These are phyloP conservation scores for Corythoichthys intestinalis DNA, from an alignment of 2,113 vertebrate species.

Conservation along the genomic window DNA sequence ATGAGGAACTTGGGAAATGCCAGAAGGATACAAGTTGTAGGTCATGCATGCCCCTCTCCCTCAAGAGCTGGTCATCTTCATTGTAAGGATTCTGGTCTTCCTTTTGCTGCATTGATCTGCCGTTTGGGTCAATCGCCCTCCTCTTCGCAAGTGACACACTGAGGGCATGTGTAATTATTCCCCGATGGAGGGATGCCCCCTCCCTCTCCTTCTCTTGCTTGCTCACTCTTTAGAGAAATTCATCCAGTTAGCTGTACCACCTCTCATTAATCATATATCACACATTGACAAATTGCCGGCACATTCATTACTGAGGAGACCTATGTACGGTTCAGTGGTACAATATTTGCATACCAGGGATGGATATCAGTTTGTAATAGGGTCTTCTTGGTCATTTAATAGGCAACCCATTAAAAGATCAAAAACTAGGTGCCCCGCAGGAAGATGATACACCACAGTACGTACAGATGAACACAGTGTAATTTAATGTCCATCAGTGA, in stretches of 20 bases:
- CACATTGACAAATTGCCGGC: conserved; percentile 34
- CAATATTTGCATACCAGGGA: conserved; percentile 27
- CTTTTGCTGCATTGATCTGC: background rate
- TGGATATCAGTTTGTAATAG: conserved; percentile 6
- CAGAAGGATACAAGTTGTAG: conserved; percentile 14
- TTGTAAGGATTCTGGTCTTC: conserved; percentile 17
- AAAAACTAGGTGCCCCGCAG: conserved; percentile 11
- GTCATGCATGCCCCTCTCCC: conserved; percentile 12
- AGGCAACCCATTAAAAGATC: conserved; percentile 16
- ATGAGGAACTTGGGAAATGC: conserved; percentile 44
- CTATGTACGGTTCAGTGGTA: background rate
- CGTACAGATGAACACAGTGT: background rate
- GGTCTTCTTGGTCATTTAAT: conserved; percentile 26
- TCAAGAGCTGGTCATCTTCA: conserved; percentile 24
- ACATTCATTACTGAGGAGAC: conserved; percentile 37
- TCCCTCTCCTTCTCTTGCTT: conserved; percentile 7
- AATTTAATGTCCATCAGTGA: conserved; percentile 35
- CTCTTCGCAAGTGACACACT: conserved; percentile 5
- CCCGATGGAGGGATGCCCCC: conserved; percentile 24
- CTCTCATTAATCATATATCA: conserved; percentile 42
- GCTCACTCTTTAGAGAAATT: conserved; percentile 28
- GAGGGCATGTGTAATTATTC: conserved; percentile 40
- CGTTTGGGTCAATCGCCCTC: background rate
- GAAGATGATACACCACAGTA: conserved; percentile 2
- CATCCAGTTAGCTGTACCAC: conserved; percentile 14